Evolutionary conservation across 1,140 invertebrate genomes (phyloP).

Genomic region (Euborellia annulipes): DNA sequence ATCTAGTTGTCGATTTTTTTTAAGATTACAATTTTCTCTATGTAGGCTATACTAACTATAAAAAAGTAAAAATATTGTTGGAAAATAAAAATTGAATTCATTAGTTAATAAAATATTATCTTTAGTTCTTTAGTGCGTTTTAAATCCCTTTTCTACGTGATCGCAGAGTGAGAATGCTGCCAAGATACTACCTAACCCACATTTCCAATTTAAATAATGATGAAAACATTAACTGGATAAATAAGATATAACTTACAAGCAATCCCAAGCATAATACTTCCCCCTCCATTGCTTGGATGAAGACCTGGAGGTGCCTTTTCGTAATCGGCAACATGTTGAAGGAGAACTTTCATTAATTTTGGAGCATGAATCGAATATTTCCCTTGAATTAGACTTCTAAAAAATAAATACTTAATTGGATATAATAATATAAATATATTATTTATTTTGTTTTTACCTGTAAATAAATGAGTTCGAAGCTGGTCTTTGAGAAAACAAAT

Average conservation of each 20-base stretch:
- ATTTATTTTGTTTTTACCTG: constrained; percentile 24
- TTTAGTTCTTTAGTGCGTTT: too few relatives aligned
- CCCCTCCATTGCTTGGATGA: constrained; percentile 40
- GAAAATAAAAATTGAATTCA: too few relatives aligned
- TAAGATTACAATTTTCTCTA: too few relatives aligned
- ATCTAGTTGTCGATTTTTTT: too few relatives aligned
- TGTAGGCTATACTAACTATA: too few relatives aligned
- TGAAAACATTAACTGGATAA: constrained; percentile 7
- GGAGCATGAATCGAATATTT: constrained; percentile 50
- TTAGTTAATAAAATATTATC: too few relatives aligned
- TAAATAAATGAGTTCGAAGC: constrained; percentile 48
- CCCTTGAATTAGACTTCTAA: constrained; percentile 55
- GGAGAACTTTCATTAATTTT: constrained; percentile 56
- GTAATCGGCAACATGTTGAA: constrained; percentile 66
- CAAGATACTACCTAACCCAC: too few relatives aligned
- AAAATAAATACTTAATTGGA: too few relatives aligned
- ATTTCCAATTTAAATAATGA: background rate
- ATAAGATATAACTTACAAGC: constrained; percentile 52
- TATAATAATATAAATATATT: constrained; percentile 1
- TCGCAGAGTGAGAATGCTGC: too few relatives aligned
- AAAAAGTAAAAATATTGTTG: too few relatives aligned
- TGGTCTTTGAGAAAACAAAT: constrained; percentile 60
- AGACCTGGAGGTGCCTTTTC: constrained; percentile 50
- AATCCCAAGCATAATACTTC: constrained; percentile 70
- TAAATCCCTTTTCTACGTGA: too few relatives aligned